Conservation (phyloP, 2,888 invertebrate genomes). For the Cheiracanthium punctorium region DNA sequence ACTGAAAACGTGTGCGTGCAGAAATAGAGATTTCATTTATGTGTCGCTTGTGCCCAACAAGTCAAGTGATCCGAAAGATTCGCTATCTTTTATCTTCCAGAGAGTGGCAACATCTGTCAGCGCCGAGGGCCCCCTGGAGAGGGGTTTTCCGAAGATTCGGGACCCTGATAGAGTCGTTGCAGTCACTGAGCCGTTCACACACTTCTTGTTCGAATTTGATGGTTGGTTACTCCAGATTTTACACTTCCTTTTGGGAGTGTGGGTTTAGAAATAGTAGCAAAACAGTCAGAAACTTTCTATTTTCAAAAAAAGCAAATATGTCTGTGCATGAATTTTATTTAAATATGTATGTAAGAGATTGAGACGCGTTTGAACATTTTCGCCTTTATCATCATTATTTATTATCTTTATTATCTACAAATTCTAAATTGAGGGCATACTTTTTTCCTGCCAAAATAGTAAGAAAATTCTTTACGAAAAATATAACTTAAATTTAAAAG, state of each 20-base stretch:
- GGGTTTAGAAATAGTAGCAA: not conserved
- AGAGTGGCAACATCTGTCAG: constrained; percentile 57
- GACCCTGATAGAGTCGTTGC: constrained; percentile 50
- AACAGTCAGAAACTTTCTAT: not conserved
- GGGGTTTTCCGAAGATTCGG: constrained; percentile 32
- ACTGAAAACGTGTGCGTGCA: not conserved
- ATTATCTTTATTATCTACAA: no score
- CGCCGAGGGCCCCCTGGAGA: constrained; percentile 24
- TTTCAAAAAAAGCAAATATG: no score
- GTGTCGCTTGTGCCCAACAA: constrained; percentile 12
- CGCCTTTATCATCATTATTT: no score
- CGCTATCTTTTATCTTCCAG: constrained; percentile 44
- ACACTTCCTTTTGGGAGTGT: not conserved
- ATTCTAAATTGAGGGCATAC: no score
- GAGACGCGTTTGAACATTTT: no score
- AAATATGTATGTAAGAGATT: no score
- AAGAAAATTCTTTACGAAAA: no score
- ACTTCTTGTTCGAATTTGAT: constrained; percentile 62
- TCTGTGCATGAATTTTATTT: no score
- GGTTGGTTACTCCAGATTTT: constrained; percentile 56
- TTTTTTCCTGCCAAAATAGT: no score
- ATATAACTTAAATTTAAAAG: no score
- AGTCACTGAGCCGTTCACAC: constrained; percentile 40
- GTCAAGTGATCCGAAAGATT: constrained; percentile 55
- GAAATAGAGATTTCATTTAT: constrained; percentile 19